Evolutionary conservation across 2,113 vertebrate species (phyloP).

Genomic region (Odontesthes bonariensis): DNA sequence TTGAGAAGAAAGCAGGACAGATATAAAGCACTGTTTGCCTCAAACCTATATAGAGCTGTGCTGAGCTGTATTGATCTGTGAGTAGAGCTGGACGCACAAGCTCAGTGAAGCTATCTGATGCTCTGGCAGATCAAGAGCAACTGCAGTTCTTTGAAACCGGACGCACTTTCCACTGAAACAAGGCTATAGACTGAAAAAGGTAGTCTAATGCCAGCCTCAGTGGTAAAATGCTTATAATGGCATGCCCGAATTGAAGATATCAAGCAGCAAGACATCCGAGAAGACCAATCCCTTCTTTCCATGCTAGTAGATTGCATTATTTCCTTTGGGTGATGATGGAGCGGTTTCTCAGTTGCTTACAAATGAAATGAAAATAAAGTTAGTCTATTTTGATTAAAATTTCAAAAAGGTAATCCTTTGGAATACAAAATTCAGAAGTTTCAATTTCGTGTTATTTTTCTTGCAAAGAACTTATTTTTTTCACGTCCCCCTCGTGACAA

Average conservation of each 20-base stretch:
- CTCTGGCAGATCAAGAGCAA: slow-evolving; percentile 71
- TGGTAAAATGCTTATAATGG: slow-evolving; percentile 44
- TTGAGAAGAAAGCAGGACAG: slow-evolving; percentile 45
- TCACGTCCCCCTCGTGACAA: not conserved
- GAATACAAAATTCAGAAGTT: not conserved
- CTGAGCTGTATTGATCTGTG: slow-evolving; percentile 78
- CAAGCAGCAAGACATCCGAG: slow-evolving; percentile 44
- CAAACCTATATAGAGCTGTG: slow-evolving; percentile 58
- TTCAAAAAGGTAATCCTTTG: not conserved
- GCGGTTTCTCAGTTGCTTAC: slow-evolving; percentile 12
- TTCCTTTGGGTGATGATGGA: slow-evolving; percentile 15
- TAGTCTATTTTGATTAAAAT: not conserved
- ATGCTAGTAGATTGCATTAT: slow-evolving; percentile 25
- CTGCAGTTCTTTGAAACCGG: slow-evolving; percentile 74
- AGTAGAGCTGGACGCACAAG: slow-evolving; percentile 71
- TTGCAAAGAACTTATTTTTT: not conserved
- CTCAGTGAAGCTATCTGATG: slow-evolving; percentile 63
- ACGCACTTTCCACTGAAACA: slow-evolving; percentile 64
- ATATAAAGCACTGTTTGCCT: slow-evolving; percentile 54
- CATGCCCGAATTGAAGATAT: slow-evolving; percentile 19
- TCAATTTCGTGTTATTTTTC: not conserved
- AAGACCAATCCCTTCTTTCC: slow-evolving; percentile 21
- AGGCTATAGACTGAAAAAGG: slow-evolving; percentile 51
- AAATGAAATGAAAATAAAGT: not conserved
- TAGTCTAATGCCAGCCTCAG: slow-evolving; percentile 19